Percentiles rank a stretch among this genome's conserved stretches.
These are phyloP conservation scores for Tachycineta bicolor DNA, from an alignment of 2,113 vertebrate genomes.

Conservation along the genomic window DNA sequence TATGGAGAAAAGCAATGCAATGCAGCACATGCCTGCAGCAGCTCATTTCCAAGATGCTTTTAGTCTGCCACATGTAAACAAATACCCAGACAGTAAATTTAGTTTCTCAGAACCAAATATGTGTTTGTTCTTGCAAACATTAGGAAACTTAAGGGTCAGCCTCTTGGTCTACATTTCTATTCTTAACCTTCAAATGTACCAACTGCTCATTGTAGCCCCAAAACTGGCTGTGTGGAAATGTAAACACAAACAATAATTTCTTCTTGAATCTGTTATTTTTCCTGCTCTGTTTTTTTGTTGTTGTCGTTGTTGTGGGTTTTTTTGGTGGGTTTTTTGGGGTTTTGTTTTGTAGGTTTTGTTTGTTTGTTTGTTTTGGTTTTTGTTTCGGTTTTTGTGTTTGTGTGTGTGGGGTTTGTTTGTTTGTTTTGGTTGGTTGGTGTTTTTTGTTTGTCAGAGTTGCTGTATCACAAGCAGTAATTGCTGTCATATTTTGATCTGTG, in stretches of 20 bases:
- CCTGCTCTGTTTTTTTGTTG: neutral
- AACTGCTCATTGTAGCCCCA: neutral
- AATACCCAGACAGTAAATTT: neutral
- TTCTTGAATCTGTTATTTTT: neutral
- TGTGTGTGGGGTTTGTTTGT: no score
- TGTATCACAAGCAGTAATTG: constrained; percentile 46
- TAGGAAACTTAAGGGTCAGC: neutral
- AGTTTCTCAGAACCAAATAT: neutral
- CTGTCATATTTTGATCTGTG: constrained; percentile 33
- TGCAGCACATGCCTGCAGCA: neutral
- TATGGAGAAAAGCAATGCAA: neutral
- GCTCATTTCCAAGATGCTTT: neutral
- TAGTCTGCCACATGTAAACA: constrained; percentile 18
- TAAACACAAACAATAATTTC: constrained; percentile 19
- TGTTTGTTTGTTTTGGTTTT: neutral
- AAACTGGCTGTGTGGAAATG: neutral
- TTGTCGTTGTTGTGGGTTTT: constrained; percentile 34
- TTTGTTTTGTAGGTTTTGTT: constrained; percentile 38
- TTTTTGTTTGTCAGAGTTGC: neutral
- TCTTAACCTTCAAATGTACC: neutral
- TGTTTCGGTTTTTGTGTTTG: neutral
- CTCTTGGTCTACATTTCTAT: neutral
- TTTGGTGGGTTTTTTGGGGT: no score
- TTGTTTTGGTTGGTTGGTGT: neutral
- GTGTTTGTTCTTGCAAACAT: neutral